phyloP scores from a whole-genome alignment of 2,113 vertebrate genomes.

The Cebidichthys violaceus region DNA sequence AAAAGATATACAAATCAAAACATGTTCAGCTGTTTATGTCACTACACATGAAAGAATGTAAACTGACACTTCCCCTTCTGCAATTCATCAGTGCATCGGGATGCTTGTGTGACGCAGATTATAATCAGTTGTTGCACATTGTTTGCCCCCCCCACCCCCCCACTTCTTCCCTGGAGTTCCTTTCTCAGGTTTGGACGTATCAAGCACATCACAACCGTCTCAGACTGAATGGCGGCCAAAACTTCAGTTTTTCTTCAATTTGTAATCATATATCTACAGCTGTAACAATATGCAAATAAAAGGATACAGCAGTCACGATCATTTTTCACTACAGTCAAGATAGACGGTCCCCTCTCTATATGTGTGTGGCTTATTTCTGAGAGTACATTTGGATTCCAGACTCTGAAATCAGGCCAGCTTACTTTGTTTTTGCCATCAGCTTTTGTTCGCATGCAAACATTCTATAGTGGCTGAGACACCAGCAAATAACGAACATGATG shows the following conservation, averaged over 20 bases:
- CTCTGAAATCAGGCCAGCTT: neutral
- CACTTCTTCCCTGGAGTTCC: neutral
- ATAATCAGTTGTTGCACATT: slow-evolving; percentile 46
- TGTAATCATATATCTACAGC: neutral
- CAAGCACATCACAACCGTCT: slow-evolving; percentile 2
- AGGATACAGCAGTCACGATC: neutral
- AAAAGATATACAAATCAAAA: slow-evolving; percentile 68
- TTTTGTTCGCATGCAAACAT: neutral
- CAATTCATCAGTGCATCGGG: slow-evolving; percentile 46
- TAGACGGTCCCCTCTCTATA: too few species aligned
- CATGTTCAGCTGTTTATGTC: slow-evolving; percentile 69
- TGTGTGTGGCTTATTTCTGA: too few species aligned
- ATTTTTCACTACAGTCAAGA: neutral
- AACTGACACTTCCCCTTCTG: slow-evolving; percentile 57
- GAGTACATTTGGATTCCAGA: neutral
- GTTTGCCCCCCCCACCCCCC: neutral
- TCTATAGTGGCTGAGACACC: neutral
- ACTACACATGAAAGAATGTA: slow-evolving; percentile 74
- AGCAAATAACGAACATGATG: slow-evolving; percentile 21
- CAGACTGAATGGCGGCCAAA: slow-evolving; percentile 38
- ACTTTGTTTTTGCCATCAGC: neutral
- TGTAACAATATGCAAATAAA: slow-evolving; percentile 5
- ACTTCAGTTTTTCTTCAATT: neutral
- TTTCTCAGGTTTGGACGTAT: slow-evolving; percentile 18
- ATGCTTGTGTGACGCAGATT: slow-evolving; percentile 49